Evolutionary conservation across 1,140 invertebrate genomes (phyloP), one percentile per base, ranked within the genome.

Genomic region (Globodera ellingtonae): DNA sequence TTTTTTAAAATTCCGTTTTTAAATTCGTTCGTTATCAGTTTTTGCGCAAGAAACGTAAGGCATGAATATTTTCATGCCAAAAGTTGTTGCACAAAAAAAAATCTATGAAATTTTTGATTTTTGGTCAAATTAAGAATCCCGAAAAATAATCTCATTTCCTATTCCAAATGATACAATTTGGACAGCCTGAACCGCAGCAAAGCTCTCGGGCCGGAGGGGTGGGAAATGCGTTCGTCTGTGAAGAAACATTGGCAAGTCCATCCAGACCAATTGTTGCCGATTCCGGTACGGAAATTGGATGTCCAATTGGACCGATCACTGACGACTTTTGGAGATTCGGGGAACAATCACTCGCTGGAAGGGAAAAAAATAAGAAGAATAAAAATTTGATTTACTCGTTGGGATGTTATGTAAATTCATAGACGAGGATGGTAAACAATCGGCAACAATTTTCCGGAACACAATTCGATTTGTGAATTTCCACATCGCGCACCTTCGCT

Each of bases 161-260:
- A 15, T 15, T 6, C 56, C 6, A 62, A n/a, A 15, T 21, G 18
- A 21, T 69, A 77, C 75, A 77, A 44, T 77, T 77, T 35, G 75
- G 75, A 67, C 75, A 77, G 50, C 75, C 75, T n/a, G 75, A 77
- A 13, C 75, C 75, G 24, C 75, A 77, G 69, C 75, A 77, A 24
- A 48, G 24, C 9, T 69, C 75, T n/a, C 46, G 35, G 18, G 56
- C 24, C 2, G 73, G 73, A 6, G 73, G 21, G 7, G 0, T 52
- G 44, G 73, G 73, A 75, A 75, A 75, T 56, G 50, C 35, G n/a
- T 62, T 62, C 4, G 18, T 62, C 0, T 62, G 56, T 18, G 18
- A 6, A 6, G 18, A 18, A 62, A 62, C 13, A 18, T 62, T 7
- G 52, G 15, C 8, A 52, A 52, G 4, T 9, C 52, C 52, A 9